Conservation (phyloP, 1,140 invertebrate genomes). For the Pogonus chalceus region DNA sequence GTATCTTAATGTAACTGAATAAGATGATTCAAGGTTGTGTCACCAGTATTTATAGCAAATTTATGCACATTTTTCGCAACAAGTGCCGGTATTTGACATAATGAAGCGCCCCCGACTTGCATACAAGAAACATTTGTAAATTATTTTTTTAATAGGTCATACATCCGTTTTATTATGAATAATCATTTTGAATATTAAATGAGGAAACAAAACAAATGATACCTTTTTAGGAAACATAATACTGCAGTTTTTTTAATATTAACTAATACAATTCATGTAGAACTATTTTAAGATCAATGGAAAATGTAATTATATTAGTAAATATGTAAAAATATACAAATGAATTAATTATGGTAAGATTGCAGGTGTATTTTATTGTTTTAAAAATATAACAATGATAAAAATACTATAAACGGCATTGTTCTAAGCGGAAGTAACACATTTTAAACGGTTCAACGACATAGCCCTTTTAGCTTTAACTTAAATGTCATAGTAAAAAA, state of each 20-base stretch:
- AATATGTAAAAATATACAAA: too few species aligned
- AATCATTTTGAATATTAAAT: background rate
- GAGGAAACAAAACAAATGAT: too few species aligned
- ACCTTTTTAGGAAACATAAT: too few species aligned
- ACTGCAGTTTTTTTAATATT: too few species aligned
- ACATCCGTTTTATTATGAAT: background rate
- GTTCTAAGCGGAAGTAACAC: background rate
- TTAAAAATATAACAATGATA: background rate
- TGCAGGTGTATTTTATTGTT: too few species aligned
- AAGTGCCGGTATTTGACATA: background rate
- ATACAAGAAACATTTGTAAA: background rate
- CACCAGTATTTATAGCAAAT: conserved; percentile 4
- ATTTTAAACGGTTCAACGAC: conserved; percentile 1
- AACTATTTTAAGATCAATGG: too few species aligned
- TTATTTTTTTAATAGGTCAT: background rate
- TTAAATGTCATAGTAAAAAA: background rate
- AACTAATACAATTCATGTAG: too few species aligned
- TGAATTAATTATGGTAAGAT: too few species aligned
- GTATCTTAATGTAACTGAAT: too few species aligned
- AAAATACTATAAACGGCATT: background rate
- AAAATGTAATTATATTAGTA: too few species aligned
- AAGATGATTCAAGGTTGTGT: background rate
- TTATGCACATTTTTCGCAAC: background rate
- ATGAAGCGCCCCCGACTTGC: background rate
- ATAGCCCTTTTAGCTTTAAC: background rate